Base-by-base conservation (phyloP, 2,113 vertebrate species). In the Delphinus delphis region DNA sequence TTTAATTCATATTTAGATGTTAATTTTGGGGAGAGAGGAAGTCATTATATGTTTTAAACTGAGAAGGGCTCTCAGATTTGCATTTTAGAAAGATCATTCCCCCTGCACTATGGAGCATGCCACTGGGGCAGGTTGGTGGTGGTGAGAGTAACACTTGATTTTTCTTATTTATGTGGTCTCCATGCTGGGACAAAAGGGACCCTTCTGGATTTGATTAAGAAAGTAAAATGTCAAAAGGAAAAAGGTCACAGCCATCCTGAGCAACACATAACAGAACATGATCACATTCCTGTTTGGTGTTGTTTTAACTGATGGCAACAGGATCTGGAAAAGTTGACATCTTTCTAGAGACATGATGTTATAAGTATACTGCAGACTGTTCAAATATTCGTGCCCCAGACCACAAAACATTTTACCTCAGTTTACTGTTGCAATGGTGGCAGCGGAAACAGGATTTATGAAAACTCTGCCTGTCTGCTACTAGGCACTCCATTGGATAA, bases 381-480 rank as follows among this genome's bases (percentile, higher is more conserved):
- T 62, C 41, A 31, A 63, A 44, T 17, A 18, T 38, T 47, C 94
- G 84, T 17, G 28, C 1, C 18, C 33, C 14, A 94, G 41, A n/a
- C 1, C 50, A 50, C 23, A 68, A 0, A 55, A 38, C 2, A 67
- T 87, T 98, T 99, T 99, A 99, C 99, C 99, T 99, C 98, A 99
- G 98, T 93, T 99, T 99, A 97, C 98, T 99, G 97, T 98, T 98
- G 97, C 99, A 99, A 82, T 99, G 99, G 96, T 99, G 98, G 97
- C 99, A 99, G 98, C 99, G 98, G 98, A 99, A 99, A 98, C 99
- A 99, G n/a, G 99, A 99, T 98, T 99, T 99, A 99, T 99, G 99
- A 99, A 99, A 99, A 98, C 98, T 99, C 98, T 99, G 99, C 98
- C 99, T 99, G 99, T 99, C 99, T 4, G 99, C 99, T 97, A 99